These are phyloP conservation scores for Poeciliopsis presidionis DNA, from an alignment of 2,797 vertebrate species.

Conservation along the genomic window DNA sequence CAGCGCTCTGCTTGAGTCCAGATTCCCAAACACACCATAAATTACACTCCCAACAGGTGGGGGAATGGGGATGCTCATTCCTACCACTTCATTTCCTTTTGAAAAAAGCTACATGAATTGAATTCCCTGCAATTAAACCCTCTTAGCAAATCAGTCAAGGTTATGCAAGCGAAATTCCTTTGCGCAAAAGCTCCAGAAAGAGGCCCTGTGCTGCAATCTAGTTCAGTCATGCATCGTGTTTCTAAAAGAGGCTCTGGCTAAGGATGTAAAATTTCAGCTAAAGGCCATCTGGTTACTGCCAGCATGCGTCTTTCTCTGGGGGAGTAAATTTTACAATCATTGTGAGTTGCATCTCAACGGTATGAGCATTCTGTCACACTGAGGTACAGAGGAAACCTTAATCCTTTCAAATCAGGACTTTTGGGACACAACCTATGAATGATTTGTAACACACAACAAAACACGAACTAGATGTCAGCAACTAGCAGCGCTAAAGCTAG, in stretches of 20 bases:
- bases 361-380: background rate
- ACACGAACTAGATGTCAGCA: background rate
- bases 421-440: background rate
- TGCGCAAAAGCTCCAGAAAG: constrained; percentile 56
- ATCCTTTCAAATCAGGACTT: background rate
- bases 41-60: constrained; percentile 68
- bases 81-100: constrained; percentile 46
- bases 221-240: constrained; percentile 51
- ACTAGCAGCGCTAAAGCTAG: background rate
- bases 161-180: constrained; percentile 77
- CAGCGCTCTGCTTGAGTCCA: constrained; percentile 55
- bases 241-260: constrained; percentile 24
- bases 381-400: background rate
- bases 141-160: constrained; percentile 59
- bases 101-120: constrained; percentile 31
- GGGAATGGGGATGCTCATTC: constrained; percentile 59
- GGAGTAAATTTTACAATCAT: background rate
- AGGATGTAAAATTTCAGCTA: background rate
- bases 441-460: background rate
- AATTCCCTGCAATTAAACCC: constrained; percentile 63
- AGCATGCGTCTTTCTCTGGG: background rate
- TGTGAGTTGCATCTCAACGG: background rate
- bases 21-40: constrained; percentile 65
- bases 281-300: background rate
- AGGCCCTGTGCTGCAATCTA: constrained; percentile 40